These are phyloP conservation scores for Julus scandinavius DNA, from an alignment of 2,888 invertebrate species.

Conservation along the genomic window DNA sequence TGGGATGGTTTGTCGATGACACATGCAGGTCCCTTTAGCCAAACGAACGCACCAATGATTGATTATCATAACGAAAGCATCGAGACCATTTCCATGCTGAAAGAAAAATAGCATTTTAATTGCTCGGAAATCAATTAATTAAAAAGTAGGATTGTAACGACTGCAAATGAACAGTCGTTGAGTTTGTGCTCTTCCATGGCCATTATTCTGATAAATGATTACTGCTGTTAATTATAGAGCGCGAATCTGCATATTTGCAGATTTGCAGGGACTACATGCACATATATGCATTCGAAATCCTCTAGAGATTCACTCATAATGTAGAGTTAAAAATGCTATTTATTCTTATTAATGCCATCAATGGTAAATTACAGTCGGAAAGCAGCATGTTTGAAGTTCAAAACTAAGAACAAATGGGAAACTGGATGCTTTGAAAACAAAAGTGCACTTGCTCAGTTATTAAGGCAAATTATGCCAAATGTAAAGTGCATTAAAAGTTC, in stretches of 20 bases:
- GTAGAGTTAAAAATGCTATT: slow-evolving; percentile 34
- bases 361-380: slow-evolving; percentile 26
- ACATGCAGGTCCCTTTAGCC: not conserved
- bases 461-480: slow-evolving; percentile 9
- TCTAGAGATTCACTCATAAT: not conserved
- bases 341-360: slow-evolving; percentile 40
- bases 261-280: not conserved
- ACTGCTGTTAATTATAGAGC: slow-evolving; percentile 46
- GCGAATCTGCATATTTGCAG: not conserved
- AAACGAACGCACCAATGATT: not conserved
- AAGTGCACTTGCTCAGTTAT: slow-evolving; percentile 1
- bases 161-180: slow-evolving; percentile 40
- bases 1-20: not conserved
- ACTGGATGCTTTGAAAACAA: slow-evolving; percentile 17
- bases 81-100: not conserved
- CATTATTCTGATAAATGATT: slow-evolving; percentile 51
- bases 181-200: slow-evolving; percentile 24
- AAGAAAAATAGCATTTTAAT: slow-evolving; percentile 50
- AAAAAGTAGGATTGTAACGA: slow-evolving; percentile 40
- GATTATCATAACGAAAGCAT: slow-evolving; percentile 15
- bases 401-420: slow-evolving; percentile 4
- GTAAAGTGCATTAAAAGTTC: slow-evolving; percentile 29
- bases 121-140: slow-evolving; percentile 51
- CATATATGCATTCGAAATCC: not conserved
- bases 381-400: not conserved